phyloP scores from a whole-genome alignment of 2,113 vertebrate genomes.

The Menidia beryllina region DNA sequence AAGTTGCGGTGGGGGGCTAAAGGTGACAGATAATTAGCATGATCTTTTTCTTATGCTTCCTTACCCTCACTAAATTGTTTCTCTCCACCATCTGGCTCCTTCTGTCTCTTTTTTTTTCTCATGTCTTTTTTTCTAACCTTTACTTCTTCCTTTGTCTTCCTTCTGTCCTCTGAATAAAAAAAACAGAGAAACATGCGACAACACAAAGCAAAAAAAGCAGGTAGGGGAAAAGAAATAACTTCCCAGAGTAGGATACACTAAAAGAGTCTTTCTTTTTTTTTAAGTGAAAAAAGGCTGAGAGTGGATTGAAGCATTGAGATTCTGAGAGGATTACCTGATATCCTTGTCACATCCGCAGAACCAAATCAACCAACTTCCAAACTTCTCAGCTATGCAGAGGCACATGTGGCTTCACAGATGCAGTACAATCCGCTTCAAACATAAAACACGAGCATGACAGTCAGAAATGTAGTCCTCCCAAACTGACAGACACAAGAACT shows the following conservation, averaged over 20 bases:
- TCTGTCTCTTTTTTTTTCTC: background rate
- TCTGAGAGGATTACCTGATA: slow-evolving; percentile 58
- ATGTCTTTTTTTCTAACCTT: background rate
- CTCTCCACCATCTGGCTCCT: slow-evolving; percentile 23
- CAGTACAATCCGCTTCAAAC: slow-evolving; percentile 27
- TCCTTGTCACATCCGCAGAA: slow-evolving; percentile 25
- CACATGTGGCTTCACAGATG: slow-evolving; percentile 30
- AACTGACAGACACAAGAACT: background rate
- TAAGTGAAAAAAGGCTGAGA: background rate
- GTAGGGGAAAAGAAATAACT: slow-evolving; percentile 4
- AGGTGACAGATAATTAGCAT: slow-evolving; percentile 66
- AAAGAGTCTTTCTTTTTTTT: background rate
- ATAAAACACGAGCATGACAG: slow-evolving; percentile 20
- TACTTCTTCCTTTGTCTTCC: background rate
- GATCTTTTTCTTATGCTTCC: slow-evolving; percentile 49
- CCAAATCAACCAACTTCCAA: slow-evolving; percentile 41
- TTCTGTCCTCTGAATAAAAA: background rate
- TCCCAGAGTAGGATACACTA: slow-evolving; percentile 20
- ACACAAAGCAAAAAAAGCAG: background rate
- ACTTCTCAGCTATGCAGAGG: slow-evolving; percentile 31
- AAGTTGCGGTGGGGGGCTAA: slow-evolving; percentile 25
- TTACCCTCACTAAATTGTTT: slow-evolving; percentile 20
- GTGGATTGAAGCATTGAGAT: slow-evolving; percentile 36
- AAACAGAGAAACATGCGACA: background rate
- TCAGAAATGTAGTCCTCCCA: slow-evolving; percentile 5